Percentiles rank a stretch among this genome's conserved stretches.
Evolutionary conservation across 2,113 vertebrate genomes (phyloP).

Genomic region (Dipodomys ordii): DNA sequence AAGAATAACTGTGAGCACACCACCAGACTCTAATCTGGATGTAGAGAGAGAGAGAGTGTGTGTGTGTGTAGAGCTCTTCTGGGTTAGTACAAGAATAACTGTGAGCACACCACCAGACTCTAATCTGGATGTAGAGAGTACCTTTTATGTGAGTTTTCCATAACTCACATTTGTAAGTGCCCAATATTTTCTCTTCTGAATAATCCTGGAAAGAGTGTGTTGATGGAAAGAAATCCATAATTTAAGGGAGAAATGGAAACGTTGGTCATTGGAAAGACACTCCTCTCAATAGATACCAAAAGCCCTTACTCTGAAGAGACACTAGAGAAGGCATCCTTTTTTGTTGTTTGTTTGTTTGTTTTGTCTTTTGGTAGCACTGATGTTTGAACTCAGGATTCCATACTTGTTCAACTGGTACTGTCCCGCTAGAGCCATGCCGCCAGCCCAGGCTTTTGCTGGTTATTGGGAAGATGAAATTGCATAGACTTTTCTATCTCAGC

Average conservation of each 20-base stretch:
- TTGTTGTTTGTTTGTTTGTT: too few relatives aligned
- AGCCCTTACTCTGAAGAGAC: neutral
- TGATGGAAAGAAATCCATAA: constrained; percentile 1
- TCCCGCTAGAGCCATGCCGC: too few relatives aligned
- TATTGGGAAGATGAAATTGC: too few relatives aligned
- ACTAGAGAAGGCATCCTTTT: neutral
- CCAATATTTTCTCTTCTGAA: constrained; percentile 33
- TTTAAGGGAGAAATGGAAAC: constrained; percentile 24
- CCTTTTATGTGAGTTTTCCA: neutral
- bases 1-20: neutral
- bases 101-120: neutral
- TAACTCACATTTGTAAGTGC: neutral
- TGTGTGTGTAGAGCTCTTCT: neutral
- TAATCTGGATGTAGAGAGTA: neutral
- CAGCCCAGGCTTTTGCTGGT: too few relatives aligned
- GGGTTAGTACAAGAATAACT: neutral
- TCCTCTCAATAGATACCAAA: neutral
- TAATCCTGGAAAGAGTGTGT: constrained; percentile 32
- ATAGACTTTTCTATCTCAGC: too few relatives aligned
- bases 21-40: neutral
- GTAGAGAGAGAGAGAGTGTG: neutral
- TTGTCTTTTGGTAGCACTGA: too few relatives aligned
- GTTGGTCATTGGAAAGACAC: neutral
- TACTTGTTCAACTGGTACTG: too few relatives aligned
- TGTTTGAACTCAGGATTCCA: too few relatives aligned